phyloP scores from a whole-genome alignment of 2,797 vertebrate genomes.

The Phylloscopus collybita region DNA sequence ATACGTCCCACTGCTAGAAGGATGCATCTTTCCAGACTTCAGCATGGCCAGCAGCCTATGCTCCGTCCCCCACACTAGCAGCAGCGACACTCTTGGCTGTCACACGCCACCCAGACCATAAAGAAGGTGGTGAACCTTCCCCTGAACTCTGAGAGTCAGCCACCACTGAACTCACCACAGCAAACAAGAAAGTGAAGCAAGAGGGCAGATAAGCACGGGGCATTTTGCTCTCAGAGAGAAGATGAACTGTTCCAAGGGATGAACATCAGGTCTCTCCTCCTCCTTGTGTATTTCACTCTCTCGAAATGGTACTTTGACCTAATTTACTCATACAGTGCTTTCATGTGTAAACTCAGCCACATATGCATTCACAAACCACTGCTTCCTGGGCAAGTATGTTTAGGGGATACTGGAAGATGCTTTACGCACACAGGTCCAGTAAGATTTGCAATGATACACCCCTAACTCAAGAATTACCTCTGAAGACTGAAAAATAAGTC shows the following conservation, averaged over 20 bases:
- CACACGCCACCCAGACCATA: background rate
- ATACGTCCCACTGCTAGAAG: accelerated
- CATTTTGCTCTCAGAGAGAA: background rate
- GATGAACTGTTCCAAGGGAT: background rate
- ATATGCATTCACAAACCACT: background rate
- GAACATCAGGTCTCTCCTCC: background rate
- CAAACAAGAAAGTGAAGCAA: background rate
- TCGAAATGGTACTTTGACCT: background rate
- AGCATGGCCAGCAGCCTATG: background rate
- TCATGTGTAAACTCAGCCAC: background rate
- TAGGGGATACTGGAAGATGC: background rate
- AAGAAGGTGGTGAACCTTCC: background rate
- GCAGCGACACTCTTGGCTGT: background rate
- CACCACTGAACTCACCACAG: background rate
- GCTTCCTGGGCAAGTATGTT: background rate
- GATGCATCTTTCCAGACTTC: background rate
- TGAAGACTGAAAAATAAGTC: background rate
- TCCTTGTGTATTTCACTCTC: background rate
- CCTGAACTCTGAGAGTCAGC: background rate
- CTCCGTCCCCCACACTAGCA: background rate
- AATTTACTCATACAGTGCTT: background rate
- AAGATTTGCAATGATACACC: background rate
- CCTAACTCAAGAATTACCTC: background rate
- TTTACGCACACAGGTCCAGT: background rate
- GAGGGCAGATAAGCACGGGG: background rate